Conservation (phyloP, 2,113 vertebrate species). For the Brachionichthys hirsutus region DNA sequence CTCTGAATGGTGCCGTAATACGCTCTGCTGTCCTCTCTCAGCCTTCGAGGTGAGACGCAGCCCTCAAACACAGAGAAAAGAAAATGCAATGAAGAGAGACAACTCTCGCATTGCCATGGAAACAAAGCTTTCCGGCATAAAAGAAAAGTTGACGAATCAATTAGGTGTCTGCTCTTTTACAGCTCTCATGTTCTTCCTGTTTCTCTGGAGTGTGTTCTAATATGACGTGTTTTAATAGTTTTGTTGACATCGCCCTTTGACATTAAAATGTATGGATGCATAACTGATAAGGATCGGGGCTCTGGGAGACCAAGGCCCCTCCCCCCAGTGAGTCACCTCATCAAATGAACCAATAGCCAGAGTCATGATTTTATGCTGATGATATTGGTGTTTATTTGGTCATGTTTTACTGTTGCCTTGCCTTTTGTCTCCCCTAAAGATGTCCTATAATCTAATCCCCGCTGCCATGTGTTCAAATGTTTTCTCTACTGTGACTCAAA, state of each 20-base stretch:
- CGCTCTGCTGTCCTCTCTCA: constrained; percentile 59
- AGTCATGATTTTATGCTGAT: constrained; percentile 67
- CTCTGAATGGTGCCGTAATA: constrained; percentile 35
- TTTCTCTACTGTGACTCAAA: constrained; percentile 48
- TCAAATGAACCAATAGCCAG: constrained; percentile 57
- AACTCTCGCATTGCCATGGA: constrained; percentile 62
- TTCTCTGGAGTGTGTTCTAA: constrained; percentile 36
- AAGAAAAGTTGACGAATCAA: constrained; percentile 37
- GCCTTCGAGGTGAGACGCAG: constrained; percentile 57
- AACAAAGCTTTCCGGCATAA: constrained; percentile 52
- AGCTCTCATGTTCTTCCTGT: constrained; percentile 58
- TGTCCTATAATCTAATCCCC: constrained; percentile 50
- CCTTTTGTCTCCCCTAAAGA: constrained; percentile 28
- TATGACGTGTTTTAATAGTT: constrained; percentile 50
- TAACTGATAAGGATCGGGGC: constrained; percentile 29
- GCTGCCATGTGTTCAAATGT: constrained; percentile 52
- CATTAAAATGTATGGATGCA: constrained; percentile 46
- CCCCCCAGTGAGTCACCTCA: constrained; percentile 63
- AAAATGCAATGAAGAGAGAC: constrained; percentile 21
- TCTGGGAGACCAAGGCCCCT: constrained; percentile 13
- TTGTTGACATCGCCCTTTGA: constrained; percentile 40
- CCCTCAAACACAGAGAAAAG: constrained; percentile 2
- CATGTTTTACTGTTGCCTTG: constrained; percentile 57
- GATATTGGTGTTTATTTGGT: constrained; percentile 57
- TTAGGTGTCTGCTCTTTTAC: constrained; percentile 38